Conservation (phyloP, 2,888 invertebrate genomes). For the Caenorhabditis sp. region DNA sequence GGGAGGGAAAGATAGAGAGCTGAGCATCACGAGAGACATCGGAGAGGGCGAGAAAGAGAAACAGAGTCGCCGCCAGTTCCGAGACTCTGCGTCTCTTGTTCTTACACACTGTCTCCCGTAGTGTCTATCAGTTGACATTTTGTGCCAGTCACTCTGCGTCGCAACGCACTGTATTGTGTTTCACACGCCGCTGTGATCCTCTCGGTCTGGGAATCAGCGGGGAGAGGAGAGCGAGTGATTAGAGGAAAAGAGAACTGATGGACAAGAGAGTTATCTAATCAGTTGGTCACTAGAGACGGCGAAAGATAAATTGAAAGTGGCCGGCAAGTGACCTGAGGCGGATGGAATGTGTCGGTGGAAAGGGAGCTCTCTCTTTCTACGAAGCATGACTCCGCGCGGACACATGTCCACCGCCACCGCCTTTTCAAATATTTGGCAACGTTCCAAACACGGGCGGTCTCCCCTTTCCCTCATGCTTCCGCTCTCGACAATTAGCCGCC, state of each 20-base stretch:
- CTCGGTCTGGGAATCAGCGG: conserved; percentile 29
- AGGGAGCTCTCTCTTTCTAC: background rate
- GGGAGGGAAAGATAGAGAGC: conserved; percentile 14
- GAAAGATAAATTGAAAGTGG: conserved; percentile 21
- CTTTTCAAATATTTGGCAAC: conserved; percentile 57
- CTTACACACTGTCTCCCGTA: conserved; percentile 11
- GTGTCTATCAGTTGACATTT: conserved; percentile 58
- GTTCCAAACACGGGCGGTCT: conserved; percentile 52
- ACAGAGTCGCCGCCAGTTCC: conserved; percentile 39
- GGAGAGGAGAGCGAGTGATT: conserved; percentile 19
- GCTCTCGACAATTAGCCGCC: conserved; percentile 54
- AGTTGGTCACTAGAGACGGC: conserved; percentile 23
- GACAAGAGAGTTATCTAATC: conserved; percentile 24
- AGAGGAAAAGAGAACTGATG: conserved; percentile 1
- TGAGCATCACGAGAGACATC: conserved; percentile 32
- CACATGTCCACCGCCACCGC: conserved; percentile 30
- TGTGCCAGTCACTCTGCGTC: conserved; percentile 49
- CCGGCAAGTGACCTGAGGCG: conserved; percentile 18
- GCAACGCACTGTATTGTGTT: conserved; percentile 50
- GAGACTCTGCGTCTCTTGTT: conserved; percentile 37
- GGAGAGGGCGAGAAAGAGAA: conserved; percentile 26
- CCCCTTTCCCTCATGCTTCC: conserved; percentile 31
- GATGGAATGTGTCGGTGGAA: background rate
- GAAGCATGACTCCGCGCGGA: conserved; percentile 40
- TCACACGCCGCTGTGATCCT: conserved; percentile 37